Conservation (phyloP, 2,888 invertebrate species). For the Agonopterix alstromeriana region DNA sequence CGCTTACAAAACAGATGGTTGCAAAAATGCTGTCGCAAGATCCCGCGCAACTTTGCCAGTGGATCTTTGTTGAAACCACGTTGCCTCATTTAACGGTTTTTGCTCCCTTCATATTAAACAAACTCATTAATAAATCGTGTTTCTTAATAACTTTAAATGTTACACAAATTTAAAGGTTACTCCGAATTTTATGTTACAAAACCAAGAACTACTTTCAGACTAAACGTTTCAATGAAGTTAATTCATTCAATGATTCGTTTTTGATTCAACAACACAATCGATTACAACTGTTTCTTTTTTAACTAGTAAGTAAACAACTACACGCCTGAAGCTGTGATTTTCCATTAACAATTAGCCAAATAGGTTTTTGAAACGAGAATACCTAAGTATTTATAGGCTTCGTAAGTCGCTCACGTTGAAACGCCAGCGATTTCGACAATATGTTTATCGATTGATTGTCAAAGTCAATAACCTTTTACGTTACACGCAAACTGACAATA, state of each 20-base stretch:
- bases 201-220: constrained; percentile 12
- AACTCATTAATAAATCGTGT: constrained; percentile 53
- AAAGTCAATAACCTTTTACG: constrained; percentile 33
- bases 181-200: constrained; percentile 53
- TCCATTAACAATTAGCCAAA: constrained; percentile 12
- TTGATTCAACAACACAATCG: constrained; percentile 10
- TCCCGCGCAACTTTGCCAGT: constrained; percentile 55
- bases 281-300: background rate
- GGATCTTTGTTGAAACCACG: constrained; percentile 56
- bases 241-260: constrained; percentile 9
- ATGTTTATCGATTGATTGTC: constrained; percentile 16
- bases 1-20: constrained; percentile 50
- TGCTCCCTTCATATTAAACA: constrained; percentile 54
- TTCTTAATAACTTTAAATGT: constrained; percentile 46
- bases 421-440: constrained; percentile 17
- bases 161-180: constrained; percentile 46
- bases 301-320: background rate
- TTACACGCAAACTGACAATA: too few relatives aligned
- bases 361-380: constrained; percentile 24
- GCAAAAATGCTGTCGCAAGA: constrained; percentile 62
- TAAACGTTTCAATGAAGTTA: constrained; percentile 16
- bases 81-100: constrained; percentile 58
- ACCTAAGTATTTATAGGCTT: constrained; percentile 31
- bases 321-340: background rate
- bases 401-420: constrained; percentile 40